Percentiles rank a stretch among this genome's conserved stretches.
phyloP scores from a whole-genome alignment of 2,797 vertebrate species.

The Premnoplex brunnescens region DNA sequence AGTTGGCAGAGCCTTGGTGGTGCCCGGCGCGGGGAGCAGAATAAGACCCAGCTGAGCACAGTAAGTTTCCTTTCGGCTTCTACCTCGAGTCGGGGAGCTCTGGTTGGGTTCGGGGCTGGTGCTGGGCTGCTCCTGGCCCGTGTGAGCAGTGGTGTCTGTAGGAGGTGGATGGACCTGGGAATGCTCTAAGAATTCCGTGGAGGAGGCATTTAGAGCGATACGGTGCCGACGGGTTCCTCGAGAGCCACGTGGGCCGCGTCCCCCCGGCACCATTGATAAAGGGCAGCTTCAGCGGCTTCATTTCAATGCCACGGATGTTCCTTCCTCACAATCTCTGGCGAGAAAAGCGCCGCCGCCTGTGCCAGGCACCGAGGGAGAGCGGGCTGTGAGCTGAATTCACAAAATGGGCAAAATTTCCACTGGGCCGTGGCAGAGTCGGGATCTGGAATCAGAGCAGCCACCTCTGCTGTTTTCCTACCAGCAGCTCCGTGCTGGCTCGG shows the following conservation, averaged over 20 bases:
- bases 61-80: slow-evolving; percentile 62
- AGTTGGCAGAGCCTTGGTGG: slow-evolving; percentile 46
- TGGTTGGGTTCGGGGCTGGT: neutral
- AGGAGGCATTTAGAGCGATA: neutral
- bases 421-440: neutral
- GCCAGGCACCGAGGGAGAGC: slow-evolving; percentile 44
- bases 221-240: neutral
- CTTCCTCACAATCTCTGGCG: slow-evolving; percentile 40
- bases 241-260: slow-evolving; percentile 13
- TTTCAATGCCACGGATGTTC: slow-evolving; percentile 58
- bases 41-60: slow-evolving; percentile 45
- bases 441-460: neutral
- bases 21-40: slow-evolving; percentile 34
- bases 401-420: slow-evolving; percentile 61
- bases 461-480: rapidly evolving
- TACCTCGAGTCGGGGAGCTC: neutral
- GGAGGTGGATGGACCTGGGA: neutral
- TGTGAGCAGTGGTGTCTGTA: neutral
- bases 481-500: rapidly evolving
- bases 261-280: slow-evolving; percentile 2
- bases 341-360: slow-evolving; percentile 26
- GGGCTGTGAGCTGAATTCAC: slow-evolving; percentile 59
- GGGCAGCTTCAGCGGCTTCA: slow-evolving; percentile 3
- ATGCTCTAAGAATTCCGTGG: neutral
- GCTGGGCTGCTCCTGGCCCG: neutral